Evolutionary conservation across 2,888 invertebrate genomes (phyloP).

Genomic region (Lycophotia porphyrea): DNA sequence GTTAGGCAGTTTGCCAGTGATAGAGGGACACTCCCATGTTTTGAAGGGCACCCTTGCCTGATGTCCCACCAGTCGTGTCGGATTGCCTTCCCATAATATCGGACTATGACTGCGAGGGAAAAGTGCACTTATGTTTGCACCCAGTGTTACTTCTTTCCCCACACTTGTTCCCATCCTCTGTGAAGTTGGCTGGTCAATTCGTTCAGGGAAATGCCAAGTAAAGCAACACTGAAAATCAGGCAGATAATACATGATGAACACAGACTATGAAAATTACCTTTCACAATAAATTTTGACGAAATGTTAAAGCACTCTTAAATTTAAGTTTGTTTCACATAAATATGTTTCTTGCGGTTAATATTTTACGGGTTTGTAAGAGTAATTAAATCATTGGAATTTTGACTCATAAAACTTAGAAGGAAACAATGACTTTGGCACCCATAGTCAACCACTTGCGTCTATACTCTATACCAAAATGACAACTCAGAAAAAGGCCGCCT

Average conservation of each 20-base stretch:
- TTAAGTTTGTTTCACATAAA: background rate
- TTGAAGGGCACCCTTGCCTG: background rate
- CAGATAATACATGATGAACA: background rate
- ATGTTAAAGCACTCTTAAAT: background rate
- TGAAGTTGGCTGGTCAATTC: background rate
- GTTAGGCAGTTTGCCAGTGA: background rate
- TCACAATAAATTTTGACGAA: conserved; percentile 17
- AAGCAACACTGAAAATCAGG: background rate
- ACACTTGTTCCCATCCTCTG: background rate
- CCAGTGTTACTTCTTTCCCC: background rate
- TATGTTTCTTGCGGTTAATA: conserved; percentile 32
- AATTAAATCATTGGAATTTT: conserved; percentile 47
- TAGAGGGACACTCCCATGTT: background rate
- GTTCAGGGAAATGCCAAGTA: background rate
- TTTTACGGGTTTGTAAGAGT: conserved; percentile 47
- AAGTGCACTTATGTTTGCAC: background rate
- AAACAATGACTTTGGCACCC: conserved; percentile 34
- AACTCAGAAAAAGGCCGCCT: background rate
- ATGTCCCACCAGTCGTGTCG: too few relatives aligned
- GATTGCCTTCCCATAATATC: background rate
- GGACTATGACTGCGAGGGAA: background rate
- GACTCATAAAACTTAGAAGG: conserved; percentile 24
- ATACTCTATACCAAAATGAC: background rate
- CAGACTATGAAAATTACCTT: conserved; percentile 8
- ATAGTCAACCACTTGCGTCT: background rate